Percentiles rank a stretch among this genome's conserved stretches.
These are phyloP conservation scores for Actinia equina DNA, from an alignment of 64 coral and sea anemone genomes.

Conservation along the genomic window DNA sequence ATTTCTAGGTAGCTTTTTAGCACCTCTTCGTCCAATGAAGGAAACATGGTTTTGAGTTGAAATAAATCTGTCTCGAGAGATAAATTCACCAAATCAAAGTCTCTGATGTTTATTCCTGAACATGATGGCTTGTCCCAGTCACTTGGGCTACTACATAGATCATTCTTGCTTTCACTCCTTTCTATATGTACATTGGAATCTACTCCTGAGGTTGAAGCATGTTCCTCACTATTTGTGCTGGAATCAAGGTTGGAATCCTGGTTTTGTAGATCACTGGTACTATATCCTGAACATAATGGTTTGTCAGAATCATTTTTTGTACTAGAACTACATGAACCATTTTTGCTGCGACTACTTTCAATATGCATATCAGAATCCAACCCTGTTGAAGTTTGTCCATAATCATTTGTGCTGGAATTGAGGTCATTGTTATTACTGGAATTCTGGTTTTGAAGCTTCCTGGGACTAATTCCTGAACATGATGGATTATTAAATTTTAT, in stretches of 20 bases:
- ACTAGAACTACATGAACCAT: too few relatives aligned
- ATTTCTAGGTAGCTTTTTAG: not conserved
- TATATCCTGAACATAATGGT: too few relatives aligned
- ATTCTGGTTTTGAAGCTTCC: too few relatives aligned
- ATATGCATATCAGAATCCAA: too few relatives aligned
- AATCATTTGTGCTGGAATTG: too few relatives aligned
- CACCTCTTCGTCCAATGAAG: not conserved
- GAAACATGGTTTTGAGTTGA: not conserved
- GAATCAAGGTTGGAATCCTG: not conserved
- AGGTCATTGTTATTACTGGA: too few relatives aligned
- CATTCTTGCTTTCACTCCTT: not conserved
- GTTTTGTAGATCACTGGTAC: too few relatives aligned
- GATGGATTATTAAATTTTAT: too few relatives aligned
- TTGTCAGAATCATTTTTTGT: too few relatives aligned
- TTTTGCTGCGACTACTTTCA: too few relatives aligned
- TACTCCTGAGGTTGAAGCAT: not conserved
- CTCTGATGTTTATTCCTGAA: not conserved
- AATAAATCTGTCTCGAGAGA: not conserved
- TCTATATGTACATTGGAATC: not conserved
- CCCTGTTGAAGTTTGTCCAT: too few relatives aligned
- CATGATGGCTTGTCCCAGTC: not conserved
- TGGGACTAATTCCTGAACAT: too few relatives aligned
- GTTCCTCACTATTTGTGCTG: not conserved
- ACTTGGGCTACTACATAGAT: not conserved
- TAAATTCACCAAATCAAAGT: not conserved